These are phyloP conservation scores for Enteromius fasciolatus DNA, from an alignment of 2,797 vertebrate genomes.

Conservation along the genomic window DNA sequence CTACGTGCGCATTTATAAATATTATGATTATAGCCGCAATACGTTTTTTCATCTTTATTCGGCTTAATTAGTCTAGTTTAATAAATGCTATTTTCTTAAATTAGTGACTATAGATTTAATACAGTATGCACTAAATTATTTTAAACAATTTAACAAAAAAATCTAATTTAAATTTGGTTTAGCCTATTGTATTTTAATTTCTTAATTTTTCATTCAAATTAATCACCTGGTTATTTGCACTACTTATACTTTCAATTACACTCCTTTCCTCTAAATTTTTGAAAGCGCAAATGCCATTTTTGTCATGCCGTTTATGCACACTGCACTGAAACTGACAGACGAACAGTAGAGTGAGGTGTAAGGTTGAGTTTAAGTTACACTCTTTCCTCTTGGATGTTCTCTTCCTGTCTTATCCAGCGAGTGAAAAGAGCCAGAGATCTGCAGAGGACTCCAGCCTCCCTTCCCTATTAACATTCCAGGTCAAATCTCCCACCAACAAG, in stretches of 20 bases:
- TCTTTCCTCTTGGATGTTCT: slow-evolving; percentile 7
- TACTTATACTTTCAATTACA: neutral
- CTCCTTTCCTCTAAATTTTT: neutral
- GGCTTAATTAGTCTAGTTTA: neutral
- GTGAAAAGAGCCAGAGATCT: slow-evolving; percentile 34
- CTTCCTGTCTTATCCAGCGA: slow-evolving; percentile 5
- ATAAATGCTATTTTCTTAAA: slow-evolving; percentile 3
- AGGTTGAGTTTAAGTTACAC: slow-evolving; percentile 8
- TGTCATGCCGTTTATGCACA: neutral
- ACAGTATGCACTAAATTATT: neutral
- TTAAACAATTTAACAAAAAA: neutral
- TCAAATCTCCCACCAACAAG: slow-evolving; percentile 37
- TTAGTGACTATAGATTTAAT: neutral
- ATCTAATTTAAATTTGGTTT: neutral
- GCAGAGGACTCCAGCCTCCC: slow-evolving; percentile 29
- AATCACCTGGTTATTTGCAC: neutral
- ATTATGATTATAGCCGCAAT: neutral
- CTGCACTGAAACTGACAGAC: neutral
- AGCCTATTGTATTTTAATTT: neutral
- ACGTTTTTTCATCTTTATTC: neutral
- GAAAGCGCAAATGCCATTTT: neutral
- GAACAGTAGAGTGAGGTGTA: neutral
- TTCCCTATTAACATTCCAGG: slow-evolving; percentile 45
- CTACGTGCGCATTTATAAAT: neutral
- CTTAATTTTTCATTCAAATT: neutral